Base-by-base conservation (phyloP, 2,888 invertebrate genomes). In the Caenorhabditis japonica region DNA sequence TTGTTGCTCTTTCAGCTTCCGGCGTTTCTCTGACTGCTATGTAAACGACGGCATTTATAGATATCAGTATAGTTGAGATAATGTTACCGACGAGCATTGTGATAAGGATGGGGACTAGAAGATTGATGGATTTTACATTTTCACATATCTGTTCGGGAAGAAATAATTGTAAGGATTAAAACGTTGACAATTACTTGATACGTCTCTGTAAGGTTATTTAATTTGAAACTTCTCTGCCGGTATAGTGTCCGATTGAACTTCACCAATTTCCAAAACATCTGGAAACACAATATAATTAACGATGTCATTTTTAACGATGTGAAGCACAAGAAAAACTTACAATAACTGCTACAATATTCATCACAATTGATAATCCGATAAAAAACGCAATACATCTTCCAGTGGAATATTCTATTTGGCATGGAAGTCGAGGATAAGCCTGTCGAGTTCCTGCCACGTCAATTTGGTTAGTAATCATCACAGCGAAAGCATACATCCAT, bases 371-470 rank as follows among this genome's bases (percentile, higher is more conserved):
- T 25, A 47, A 12, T 0, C 10, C 46, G 5, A 71, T 41, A 39
- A 52, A 52, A 5, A 52, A 2, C 1, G 25, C 43, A 2, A 71
- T 44, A 19, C 52, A 58, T 47, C 62, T 52, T 13, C 39, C 56
- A 15, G 71, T 71, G 0, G 46, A 41, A 25, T 71, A 71, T 38
- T 71, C 71, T 1, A 62, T 71, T 25, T 71, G 71, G 17, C 71
- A 71, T 4, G 71, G 71, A 4, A 71, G 44, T 12, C 71, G 19
- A 12, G 71, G 34, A 33, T 71, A 71, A 0, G 53, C 39, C 15
- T 53, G 19, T 0, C 62, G 58, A 0, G 49, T 56, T 17, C 62
- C 62, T 3, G 52, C 52, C 27, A 71, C 34, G 38, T 62, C 71
- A 3, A 71, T 15, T 15, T 71, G 71, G 36, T 71, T 71, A 4